Conservation (phyloP, 2,888 invertebrate genomes). For the Pachliopta kotzebuea region DNA sequence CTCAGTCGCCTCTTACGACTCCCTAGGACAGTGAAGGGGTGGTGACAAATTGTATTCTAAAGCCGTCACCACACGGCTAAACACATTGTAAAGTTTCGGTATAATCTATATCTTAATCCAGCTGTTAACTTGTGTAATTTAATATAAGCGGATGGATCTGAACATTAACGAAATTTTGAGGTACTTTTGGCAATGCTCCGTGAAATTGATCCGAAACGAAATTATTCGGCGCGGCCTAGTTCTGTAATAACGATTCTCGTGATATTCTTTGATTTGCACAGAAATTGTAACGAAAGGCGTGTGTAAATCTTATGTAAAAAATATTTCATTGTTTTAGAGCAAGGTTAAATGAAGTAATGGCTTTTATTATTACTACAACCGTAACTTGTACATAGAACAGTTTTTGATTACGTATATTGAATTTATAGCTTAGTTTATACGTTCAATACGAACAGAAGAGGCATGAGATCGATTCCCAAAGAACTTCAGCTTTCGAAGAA, state of each 20-base stretch:
- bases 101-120: not conserved
- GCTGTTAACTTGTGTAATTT: constrained; percentile 36
- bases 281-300: constrained; percentile 12
- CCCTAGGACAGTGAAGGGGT: too few relatives aligned
- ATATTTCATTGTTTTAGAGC: constrained; percentile 7
- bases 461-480: too few relatives aligned
- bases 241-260: constrained; percentile 34
- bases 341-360: constrained; percentile 10
- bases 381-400: not conserved
- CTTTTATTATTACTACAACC: not conserved
- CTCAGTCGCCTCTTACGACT: too few relatives aligned
- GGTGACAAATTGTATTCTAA: too few relatives aligned
- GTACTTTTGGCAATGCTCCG: constrained; percentile 42
- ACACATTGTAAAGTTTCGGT: constrained; percentile 2
- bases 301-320: constrained; percentile 8
- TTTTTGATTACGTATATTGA: too few relatives aligned
- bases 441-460: too few relatives aligned
- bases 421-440: too few relatives aligned
- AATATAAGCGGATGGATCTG: constrained; percentile 48
- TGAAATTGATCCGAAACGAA: constrained; percentile 56
- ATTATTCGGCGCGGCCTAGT: constrained; percentile 51
- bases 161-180: constrained; percentile 43
- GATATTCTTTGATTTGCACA: constrained; percentile 36
- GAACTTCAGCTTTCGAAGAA: too few relatives aligned
- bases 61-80: too few relatives aligned